Evolutionary conservation across 2,888 invertebrate genomes (phyloP), one percentile per base, ranked within the genome.

Genomic region (Petrolisthes manimaculis): DNA sequence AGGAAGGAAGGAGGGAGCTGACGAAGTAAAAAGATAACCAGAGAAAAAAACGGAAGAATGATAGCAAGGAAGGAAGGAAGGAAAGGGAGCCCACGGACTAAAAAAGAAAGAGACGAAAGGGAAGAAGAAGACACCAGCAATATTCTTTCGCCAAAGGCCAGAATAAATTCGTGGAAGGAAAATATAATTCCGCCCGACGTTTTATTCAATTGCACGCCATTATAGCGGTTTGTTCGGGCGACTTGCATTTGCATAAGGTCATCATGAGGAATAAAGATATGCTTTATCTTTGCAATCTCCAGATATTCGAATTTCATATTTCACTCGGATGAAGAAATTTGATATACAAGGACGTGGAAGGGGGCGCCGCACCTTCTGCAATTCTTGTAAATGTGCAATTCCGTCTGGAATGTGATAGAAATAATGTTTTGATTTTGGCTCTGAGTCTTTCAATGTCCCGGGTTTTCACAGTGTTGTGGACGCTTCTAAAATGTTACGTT

Each of bases 201-300:
- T 87, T 87, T 87, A 87, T 87, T 87, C 83, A 83, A 87, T 87
- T 83, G 87, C 87, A 24, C 56, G 69, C 79, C 87, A 87, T 87
- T 87, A 83, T 83, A 78, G 87, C 83, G 87, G 87, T 87, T 78
- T 87, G 87, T 87, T 87, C 83, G 71, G 75, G 80, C 55, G 87
- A 71, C 87, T 54, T 51, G 69, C 83, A 87, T 87, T 87, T 83
- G 87, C 87, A 87, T 87, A 87, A 83, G 87, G 87, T 87, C 87
- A 83, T 87, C 83, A 83, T 37, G 71, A 54, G 77, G 83, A 71
- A 79, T 83, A 87, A 79, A 87, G 82, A 83, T 83, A 75, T 75
- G 74, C 79, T 54, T 87, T 87, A 87, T 87, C 87, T 77, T 78
- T 54, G 83, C 87, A 80, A 86, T 86, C 86, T 86, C 54, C 53